Evolutionary conservation across 1,140 invertebrate genomes (phyloP).

Genomic region (Reticulitermes speratus): DNA sequence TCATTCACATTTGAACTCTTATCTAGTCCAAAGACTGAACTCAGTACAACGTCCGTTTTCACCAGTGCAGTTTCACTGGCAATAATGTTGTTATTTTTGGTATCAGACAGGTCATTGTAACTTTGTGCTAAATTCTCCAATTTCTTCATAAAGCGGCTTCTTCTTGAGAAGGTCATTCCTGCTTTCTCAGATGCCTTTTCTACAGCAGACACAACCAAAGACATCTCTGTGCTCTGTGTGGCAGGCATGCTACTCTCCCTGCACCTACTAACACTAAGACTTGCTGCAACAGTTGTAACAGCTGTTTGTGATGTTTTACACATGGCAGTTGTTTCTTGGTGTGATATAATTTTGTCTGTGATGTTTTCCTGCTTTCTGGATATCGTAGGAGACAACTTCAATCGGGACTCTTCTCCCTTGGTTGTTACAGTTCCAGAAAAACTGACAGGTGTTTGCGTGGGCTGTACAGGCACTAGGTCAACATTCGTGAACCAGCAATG

Average conservation of each 20-base stretch:
- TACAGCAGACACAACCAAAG: not conserved
- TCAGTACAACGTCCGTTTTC: not conserved
- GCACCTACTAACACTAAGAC: not conserved
- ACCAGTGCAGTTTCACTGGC: not conserved
- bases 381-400: not conserved
- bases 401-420: not conserved
- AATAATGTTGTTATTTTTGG: not conserved
- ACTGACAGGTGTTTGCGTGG: not conserved
- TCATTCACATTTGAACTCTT: not conserved
- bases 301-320: not conserved
- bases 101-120: not conserved
- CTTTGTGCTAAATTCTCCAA: constrained; percentile 19
- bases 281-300: not conserved
- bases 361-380: constrained; percentile 8
- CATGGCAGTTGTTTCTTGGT: not conserved
- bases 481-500: constrained; percentile 58
- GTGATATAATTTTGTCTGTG: no score
- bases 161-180: constrained; percentile 20
- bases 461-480: constrained; percentile 43
- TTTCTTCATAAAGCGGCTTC: constrained; percentile 22
- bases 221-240: not conserved
- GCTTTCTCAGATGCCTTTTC: not conserved
- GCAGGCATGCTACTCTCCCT: no score
- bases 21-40: not conserved
- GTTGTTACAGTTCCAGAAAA: not conserved